Evolutionary conservation across 2,888 invertebrate species (phyloP).

Genomic region (Unio pictorum): DNA sequence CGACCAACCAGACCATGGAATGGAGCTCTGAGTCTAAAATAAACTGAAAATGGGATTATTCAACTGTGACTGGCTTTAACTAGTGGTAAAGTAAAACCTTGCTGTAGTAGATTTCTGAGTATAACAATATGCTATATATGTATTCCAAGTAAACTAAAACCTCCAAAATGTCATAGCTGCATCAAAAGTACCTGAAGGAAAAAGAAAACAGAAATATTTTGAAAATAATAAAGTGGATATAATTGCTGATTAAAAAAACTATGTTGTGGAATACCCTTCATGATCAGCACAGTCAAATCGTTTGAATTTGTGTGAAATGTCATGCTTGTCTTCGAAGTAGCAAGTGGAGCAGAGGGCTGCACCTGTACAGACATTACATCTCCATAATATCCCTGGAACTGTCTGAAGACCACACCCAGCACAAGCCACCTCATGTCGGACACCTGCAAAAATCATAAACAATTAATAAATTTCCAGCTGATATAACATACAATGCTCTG

Average conservation of each 20-base stretch:
- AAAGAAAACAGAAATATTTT: neutral
- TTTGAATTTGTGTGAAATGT: conserved; percentile 21
- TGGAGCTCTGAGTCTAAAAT: too few species aligned
- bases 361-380: conserved; percentile 14
- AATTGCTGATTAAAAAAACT: neutral
- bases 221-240: too few species aligned
- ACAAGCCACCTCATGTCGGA: conserved; percentile 18
- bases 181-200: neutral
- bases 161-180: too few species aligned
- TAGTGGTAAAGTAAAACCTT: too few species aligned
- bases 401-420: conserved; percentile 13
- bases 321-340: conserved; percentile 24
- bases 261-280: conserved; percentile 16
- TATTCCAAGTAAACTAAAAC: too few species aligned
- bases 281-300: conserved; percentile 12
- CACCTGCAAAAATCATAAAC: conserved; percentile 51
- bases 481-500: too few species aligned
- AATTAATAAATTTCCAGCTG: too few species aligned
- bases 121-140: too few species aligned
- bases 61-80: too few species aligned
- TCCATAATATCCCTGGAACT: conserved; percentile 26
- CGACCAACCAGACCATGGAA: too few species aligned
- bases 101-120: too few species aligned
- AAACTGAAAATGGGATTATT: too few species aligned
- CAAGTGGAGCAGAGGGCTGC: conserved; percentile 27